Conservation (phyloP, 2,888 invertebrate species). For the Drosophila austrosaltans region DNA sequence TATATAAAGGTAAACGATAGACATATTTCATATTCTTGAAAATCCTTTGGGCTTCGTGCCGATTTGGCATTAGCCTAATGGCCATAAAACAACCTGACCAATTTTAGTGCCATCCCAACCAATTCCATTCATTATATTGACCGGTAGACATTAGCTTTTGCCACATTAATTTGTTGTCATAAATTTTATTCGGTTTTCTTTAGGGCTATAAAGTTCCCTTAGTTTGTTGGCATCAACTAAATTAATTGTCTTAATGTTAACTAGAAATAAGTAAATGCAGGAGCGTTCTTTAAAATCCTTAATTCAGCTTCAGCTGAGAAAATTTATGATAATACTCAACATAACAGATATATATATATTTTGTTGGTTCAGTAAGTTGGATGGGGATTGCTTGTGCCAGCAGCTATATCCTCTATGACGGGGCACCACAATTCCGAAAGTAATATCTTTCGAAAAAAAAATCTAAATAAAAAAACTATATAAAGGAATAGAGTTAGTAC, state of each 20-base stretch:
- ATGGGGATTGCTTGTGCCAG: too few species aligned
- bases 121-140: background rate
- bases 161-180: slow-evolving; percentile 56
- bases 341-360: too few species aligned
- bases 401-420: too few species aligned
- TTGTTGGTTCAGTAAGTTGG: too few species aligned
- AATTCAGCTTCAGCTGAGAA: too few species aligned
- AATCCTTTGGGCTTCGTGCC: slow-evolving; percentile 22
- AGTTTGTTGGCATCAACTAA: slow-evolving; percentile 13
- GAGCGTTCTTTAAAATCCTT: too few species aligned
- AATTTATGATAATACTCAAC: too few species aligned
- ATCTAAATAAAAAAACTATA: too few species aligned
- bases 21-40: background rate
- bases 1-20: background rate
- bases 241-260: slow-evolving; percentile 3
- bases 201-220: slow-evolving; percentile 11
- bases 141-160: slow-evolving; percentile 28
- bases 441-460: too few species aligned
- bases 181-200: slow-evolving; percentile 47
- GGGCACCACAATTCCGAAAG: too few species aligned
- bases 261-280: too few species aligned
- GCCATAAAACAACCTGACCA: slow-evolving; percentile 21
- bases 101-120: slow-evolving; percentile 26
- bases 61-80: slow-evolving; percentile 35
- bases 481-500: too few species aligned